These are phyloP conservation scores for Dynastes hyllus DNA, from an alignment of 2,888 invertebrate species.

Conservation along the genomic window DNA sequence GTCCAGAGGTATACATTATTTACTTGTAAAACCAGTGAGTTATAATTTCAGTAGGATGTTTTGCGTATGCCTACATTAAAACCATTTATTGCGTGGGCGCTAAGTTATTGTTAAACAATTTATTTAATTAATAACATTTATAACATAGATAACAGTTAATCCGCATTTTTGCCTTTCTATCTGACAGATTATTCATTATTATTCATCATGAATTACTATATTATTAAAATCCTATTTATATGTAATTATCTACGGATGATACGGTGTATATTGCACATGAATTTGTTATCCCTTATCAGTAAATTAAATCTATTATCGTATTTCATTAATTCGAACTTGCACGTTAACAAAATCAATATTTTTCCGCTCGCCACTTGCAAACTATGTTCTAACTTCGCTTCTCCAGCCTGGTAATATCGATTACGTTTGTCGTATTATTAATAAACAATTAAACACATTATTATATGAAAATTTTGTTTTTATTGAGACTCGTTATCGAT, in stretches of 20 bases:
- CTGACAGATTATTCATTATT: slow-evolving; percentile 30
- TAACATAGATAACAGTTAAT: slow-evolving; percentile 25
- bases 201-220: slow-evolving; percentile 34
- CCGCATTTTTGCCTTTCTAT: background rate
- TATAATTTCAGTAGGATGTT: no score
- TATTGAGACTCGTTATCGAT: slow-evolving; percentile 41
- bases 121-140: slow-evolving; percentile 20
- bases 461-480: slow-evolving; percentile 46
- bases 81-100: no score
- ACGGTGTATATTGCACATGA: slow-evolving; percentile 11
- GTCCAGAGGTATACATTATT: no score
- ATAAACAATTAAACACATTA: slow-evolving; percentile 42
- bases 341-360: slow-evolving; percentile 19
- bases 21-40: no score
- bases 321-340: slow-evolving; percentile 20
- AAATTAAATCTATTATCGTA: slow-evolving; percentile 45
- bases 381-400: background rate
- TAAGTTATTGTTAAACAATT: background rate
- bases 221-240: slow-evolving; percentile 36
- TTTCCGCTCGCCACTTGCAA: background rate
- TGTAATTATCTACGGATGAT: slow-evolving; percentile 25
- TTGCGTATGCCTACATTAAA: no score
- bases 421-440: slow-evolving; percentile 26
- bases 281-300: slow-evolving; percentile 30
- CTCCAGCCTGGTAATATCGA: slow-evolving; percentile 12